Evolutionary conservation across 2,888 invertebrate species (phyloP), one percentile per base, ranked within the genome.

Genomic region (Onchidella celtica): DNA sequence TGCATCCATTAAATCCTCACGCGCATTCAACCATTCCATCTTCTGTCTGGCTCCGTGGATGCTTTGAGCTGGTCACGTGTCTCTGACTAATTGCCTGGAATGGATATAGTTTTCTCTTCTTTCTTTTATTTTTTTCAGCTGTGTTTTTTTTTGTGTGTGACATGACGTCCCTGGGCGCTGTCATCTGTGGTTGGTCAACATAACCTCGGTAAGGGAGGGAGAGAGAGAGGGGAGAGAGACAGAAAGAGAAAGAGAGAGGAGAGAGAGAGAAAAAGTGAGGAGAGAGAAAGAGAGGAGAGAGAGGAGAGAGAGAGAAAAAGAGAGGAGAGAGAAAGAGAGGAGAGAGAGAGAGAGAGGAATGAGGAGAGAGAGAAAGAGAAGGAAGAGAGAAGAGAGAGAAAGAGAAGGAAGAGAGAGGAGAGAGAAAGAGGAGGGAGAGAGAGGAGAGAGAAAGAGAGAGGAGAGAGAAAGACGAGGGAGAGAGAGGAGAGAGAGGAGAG

Each of bases 161-260:
- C n/a, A n/a, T n/a, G n/a, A n/a, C n/a, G n/a, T n/a, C n/a, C n/a
- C n/a, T n/a, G n/a, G n/a, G n/a, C n/a, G n/a, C n/a, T n/a, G n/a
- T n/a, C n/a, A n/a, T n/a, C n/a, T n/a, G n/a, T n/a, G n/a, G n/a
- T n/a, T n/a, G n/a, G n/a, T n/a, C n/a, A n/a, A n/a, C n/a, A n/a
- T n/a, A n/a, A n/a, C n/a, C n/a, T n/a, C n/a, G n/a, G n/a, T 11
- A 32, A 38, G 70, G 38, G 55, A 55, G 55, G 29, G 55, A 47
- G 72, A 72, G 55, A 47, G 6, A 17, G 66, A 32, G 34, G 66
- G 34, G 34, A 32, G 27, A 6, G 3, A 66, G 34, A 34, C 14
- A 66, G 66, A 66, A 14, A 34, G 47, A 47, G n/a, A 55, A 29
- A 72, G 29, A 72, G 55, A 72, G 72, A 55, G 55, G 47, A 34